Evolutionary conservation across 2,888 invertebrate species (phyloP), one percentile per base, ranked within the genome.

Genomic region (Clitarchus hookeri): DNA sequence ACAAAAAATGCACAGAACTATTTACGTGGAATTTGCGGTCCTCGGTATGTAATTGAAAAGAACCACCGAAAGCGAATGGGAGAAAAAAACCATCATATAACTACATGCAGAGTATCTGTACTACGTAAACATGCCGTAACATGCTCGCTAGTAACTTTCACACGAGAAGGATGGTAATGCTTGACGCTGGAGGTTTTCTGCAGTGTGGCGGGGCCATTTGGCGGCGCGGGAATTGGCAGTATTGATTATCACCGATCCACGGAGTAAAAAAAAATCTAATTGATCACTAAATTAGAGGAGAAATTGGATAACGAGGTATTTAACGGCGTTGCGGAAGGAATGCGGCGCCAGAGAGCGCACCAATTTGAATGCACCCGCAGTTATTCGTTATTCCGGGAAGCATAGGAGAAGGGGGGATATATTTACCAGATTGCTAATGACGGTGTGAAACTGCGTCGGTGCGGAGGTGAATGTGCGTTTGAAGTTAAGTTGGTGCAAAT

Each of bases 281-380:
- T 65, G 65, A 23, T n/a, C 65, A 65, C 65, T 65, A 65, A 65
- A 65, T 65, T n/a, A 65, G 23, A n/a, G 65, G 65, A 12, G 65
- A 65, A 65, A 65, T 65, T 65, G 65, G 65, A 65, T 65, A 65
- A 65, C 65, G 65, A 65, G 65, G 65, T 65, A 65, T 65, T 65
- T 65, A 65, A 23, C 65, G 65, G 23, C 8, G 65, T 23, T 65
- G 2, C 65, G 65, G 16, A n/a, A 3, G 65, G 65, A 65, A 65
- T 65, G 65, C 65, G 65, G 23, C 65, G 65, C 19, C 65, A n/a
- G 65, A 65, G 65, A 65, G 65, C 65, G 65, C 65, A 2, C 65
- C 65, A 1, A 65, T 65, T 23, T 65, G 65, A 65, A 65, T 65
- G 65, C 65, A 65, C n/a, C 65, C 65, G 65, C 65, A 65, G 65